These are phyloP conservation scores for Cacoxenus indagator DNA, from an alignment of 2,888 invertebrate species.

Conservation along the genomic window DNA sequence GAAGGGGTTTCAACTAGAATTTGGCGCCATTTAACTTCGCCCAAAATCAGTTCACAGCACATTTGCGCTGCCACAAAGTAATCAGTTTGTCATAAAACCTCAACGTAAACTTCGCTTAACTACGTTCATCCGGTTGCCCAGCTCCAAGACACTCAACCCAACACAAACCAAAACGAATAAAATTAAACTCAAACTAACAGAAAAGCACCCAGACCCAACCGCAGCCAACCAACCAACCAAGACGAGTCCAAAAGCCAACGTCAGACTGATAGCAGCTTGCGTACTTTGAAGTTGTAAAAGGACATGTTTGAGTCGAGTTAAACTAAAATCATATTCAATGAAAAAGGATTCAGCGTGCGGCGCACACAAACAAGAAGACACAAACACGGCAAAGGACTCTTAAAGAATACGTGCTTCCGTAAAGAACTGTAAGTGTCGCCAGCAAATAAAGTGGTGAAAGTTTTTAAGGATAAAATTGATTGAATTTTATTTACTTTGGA, in stretches of 20 bases:
- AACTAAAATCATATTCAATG: slow-evolving; percentile 22
- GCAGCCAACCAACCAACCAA: background rate
- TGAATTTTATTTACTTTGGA: slow-evolving; percentile 20
- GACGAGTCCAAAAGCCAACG: background rate
- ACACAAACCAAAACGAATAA: background rate
- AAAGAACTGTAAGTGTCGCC: background rate
- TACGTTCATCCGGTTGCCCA: background rate
- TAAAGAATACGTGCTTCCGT: slow-evolving; percentile 2
- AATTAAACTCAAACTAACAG: too few species aligned
- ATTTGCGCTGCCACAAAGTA: slow-evolving; percentile 2
- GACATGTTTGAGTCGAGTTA: slow-evolving; percentile 16
- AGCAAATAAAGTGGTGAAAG: background rate
- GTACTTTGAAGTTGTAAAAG: background rate
- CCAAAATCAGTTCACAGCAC: background rate
- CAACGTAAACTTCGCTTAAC: background rate
- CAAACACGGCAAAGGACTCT: background rate
- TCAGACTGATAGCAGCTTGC: background rate
- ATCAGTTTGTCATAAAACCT: slow-evolving; percentile 16
- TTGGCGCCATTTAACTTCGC: background rate
- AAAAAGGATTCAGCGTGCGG: slow-evolving; percentile 19
- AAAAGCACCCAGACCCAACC: too few species aligned
- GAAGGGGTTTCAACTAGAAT: too few species aligned
- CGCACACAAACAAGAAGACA: background rate
- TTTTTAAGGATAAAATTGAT: slow-evolving; percentile 11
- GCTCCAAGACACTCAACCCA: background rate